Conservation (phyloP, 2,888 invertebrate species). For the Acronicta aceris region DNA sequence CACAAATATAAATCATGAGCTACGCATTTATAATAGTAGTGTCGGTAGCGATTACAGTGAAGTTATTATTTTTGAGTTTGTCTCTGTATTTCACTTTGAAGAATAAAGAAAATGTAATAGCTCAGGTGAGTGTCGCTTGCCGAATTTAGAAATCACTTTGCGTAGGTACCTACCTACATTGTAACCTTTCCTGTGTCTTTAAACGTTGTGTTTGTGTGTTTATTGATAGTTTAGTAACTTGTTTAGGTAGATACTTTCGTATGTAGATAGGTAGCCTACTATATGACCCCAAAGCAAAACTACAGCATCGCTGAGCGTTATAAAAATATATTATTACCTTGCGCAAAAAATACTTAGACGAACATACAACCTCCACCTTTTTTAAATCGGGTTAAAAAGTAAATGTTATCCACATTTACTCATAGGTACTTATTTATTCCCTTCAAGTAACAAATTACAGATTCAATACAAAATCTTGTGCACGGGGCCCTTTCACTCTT, state of each 20-base stretch:
- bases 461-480: too few relatives aligned
- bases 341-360: too few relatives aligned
- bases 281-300: background rate
- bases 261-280: background rate
- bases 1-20: conserved; percentile 62
- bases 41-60: conserved; percentile 79
- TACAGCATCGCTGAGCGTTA: conserved; percentile 6
- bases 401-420: too few relatives aligned
- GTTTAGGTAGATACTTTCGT: conserved; percentile 9
- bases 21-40: conserved; percentile 82
- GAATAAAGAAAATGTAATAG: conserved; percentile 56
- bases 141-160: conserved; percentile 47
- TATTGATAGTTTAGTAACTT: conserved; percentile 20
- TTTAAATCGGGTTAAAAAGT: too few relatives aligned
- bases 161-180: conserved; percentile 11
- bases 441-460: too few relatives aligned
- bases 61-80: conserved; percentile 81
- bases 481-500: too few relatives aligned
- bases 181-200: conserved; percentile 24
- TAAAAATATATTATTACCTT: too few relatives aligned
- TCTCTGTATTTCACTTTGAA: conserved; percentile 81
- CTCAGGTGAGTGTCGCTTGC: conserved; percentile 66
- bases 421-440: too few relatives aligned
- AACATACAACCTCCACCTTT: too few relatives aligned
- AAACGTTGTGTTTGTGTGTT: conserved; percentile 24